Base-by-base conservation (phyloP, 2,888 invertebrate species). In the Camptogramma bilineatum region DNA sequence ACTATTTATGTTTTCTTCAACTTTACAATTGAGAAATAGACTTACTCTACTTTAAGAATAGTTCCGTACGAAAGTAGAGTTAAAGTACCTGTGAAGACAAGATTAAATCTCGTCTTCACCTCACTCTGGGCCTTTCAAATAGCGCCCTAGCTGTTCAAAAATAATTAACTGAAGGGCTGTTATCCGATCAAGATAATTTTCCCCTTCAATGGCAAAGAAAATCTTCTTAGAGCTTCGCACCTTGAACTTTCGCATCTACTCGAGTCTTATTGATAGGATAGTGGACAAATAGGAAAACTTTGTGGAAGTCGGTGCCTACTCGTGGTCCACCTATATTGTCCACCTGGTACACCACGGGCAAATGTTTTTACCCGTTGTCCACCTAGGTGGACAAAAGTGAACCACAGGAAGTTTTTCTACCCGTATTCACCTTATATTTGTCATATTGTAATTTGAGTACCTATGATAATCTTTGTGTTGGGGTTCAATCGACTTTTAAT, bases 101-200 rank as follows among this genome's bases (percentile, higher is more conserved):
- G 34, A 39, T 39, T 39, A 39, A 39, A 39, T 39, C 34, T 39
- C 17, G 17, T 44, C 44, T 44, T 5, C 17, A 17, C 17, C 44
- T 17, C 16, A 44, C 16, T 17, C 17, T 16, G 44, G 16, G 16
- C 7, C 47, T 56, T 55, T 48, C 39, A 51, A 58, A 47, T 62
- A 56, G 44, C 65, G 48, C 65, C 31, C 50, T 46, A 61, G 62
- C 61, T 64, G 64, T 44, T 73, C 68, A 63, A 74, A 79, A 78
- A 77, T 85, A 83, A 85, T 85, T 85, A 84, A 81, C 69, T 70
- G 62, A 67, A 72, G 76, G 74, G 68, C 65, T 70, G 70, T 83
- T 80, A 86, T 83, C 83, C 81, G 78, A 86, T 86, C 84, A 81
- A 83, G 83, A 84, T 82, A 82, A 86, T 84, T 85, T 86, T 84